Base-by-base conservation (phyloP, 2,888 invertebrate species). In the Chirona hameri region DNA sequence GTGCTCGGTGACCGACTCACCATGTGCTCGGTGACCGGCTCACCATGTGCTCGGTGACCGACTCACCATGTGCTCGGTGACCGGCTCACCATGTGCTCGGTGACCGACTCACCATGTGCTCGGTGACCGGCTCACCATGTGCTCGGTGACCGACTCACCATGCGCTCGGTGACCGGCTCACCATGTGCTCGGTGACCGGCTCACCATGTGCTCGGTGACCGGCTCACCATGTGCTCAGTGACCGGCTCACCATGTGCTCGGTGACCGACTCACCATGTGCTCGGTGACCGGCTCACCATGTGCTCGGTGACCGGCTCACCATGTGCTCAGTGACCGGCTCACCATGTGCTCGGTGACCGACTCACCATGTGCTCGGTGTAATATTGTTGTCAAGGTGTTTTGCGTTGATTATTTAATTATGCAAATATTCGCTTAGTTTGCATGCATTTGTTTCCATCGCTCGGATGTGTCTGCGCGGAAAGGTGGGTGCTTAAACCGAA, bases 401-500 rank as follows among this genome's bases (percentile, higher is more conserved):
- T 72, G 31, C 27, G 72, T 72, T 72, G 29, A 72, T 72, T 72
- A 72, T 72, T 72, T 72, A 72, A 72, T 72, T 72, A 31, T 14
- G 72, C 31, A 29, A 31, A 27, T 31, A 72, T 31, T 72, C 31
- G 46, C 39, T 76, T 76, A 46, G 76, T 39, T 76, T 76, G 46
- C 76, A 76, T 46, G 76, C 24, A 24, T 76, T 12, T 24, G 76
- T 76, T 76, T 76, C 72, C 46, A 24, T 46, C 24, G 21, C 21
- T 76, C 21, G 39, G 12, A 31, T 76, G 76, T 46, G 24, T 2
- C 2, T 39, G 46, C n/a, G 65, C n/a, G 27, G 24, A 46, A 39
- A 76, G 46, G 76, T 76, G 76, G 76, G 76, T 18, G 76, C 76
- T 76, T 76, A 76, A 76, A 76, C 39, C 46, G 39, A 76, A 72